phyloP scores from a whole-genome alignment of 2,888 invertebrate species.

The Eumacrocentrus americanus region DNA sequence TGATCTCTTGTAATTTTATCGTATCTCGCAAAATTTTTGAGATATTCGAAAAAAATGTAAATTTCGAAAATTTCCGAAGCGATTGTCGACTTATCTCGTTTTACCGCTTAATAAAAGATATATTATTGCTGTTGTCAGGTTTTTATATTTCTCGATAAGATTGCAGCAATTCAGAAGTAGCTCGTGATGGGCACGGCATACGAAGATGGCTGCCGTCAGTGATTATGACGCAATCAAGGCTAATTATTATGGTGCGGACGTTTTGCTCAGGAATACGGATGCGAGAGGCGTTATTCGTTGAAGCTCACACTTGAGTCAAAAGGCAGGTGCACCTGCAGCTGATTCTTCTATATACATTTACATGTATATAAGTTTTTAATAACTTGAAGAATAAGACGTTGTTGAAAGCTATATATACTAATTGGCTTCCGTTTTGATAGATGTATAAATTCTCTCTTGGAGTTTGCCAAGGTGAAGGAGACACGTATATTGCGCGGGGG shows the following conservation, averaged over 20 bases:
- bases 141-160: slow-evolving; percentile 35
- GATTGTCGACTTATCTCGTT: neutral
- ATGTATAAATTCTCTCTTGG: neutral
- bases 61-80: neutral
- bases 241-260: slow-evolving; percentile 50
- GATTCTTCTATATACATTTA: slow-evolving; percentile 21
- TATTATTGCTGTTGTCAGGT: neutral
- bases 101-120: slow-evolving; percentile 27
- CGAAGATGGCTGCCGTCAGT: slow-evolving; percentile 33
- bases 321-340: slow-evolving; percentile 22
- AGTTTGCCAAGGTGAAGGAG: neutral
- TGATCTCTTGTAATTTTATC: too few relatives aligned
- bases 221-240: slow-evolving; percentile 54
- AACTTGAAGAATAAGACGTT: neutral
- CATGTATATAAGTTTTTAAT: slow-evolving; percentile 2
- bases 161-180: neutral
- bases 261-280: slow-evolving; percentile 39
- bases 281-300: neutral
- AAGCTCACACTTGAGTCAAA: slow-evolving; percentile 6
- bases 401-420: neutral
- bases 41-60: neutral
- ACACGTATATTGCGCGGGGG: slow-evolving; percentile 12
- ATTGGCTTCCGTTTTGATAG: neutral
- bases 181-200: slow-evolving; percentile 8
- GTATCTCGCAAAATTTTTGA: too few relatives aligned